phyloP scores from a whole-genome alignment of 2,888 invertebrate species.

The Eulithis prunata region DNA sequence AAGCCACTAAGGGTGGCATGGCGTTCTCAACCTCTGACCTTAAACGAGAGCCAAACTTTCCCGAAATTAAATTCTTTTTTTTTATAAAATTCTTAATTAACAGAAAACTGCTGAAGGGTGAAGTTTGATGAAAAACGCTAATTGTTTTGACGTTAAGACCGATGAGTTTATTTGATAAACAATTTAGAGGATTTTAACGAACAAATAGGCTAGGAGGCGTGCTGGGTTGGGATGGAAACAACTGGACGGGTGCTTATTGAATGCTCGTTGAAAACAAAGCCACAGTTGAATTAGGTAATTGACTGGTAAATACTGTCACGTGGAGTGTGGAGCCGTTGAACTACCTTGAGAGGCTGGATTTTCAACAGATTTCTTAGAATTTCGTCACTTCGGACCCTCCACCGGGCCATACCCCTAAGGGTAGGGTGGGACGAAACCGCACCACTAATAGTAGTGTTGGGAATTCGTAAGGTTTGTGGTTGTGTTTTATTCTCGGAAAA shows the following conservation, averaged over 20 bases:
- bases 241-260: conserved; percentile 43
- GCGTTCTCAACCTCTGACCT: conserved; percentile 45
- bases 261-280: conserved; percentile 63
- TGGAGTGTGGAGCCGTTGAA: conserved; percentile 17
- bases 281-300: conserved; percentile 57
- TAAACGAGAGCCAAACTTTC: conserved; percentile 34
- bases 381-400: background rate
- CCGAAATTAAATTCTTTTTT: conserved; percentile 40
- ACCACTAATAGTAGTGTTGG: too few species aligned
- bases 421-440: too few species aligned
- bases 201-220: conserved; percentile 42
- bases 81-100: conserved; percentile 45
- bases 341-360: conserved; percentile 7
- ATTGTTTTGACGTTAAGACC: conserved; percentile 59
- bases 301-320: conserved; percentile 46
- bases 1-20: conserved; percentile 46
- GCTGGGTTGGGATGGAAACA: conserved; percentile 38
- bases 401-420: too few species aligned
- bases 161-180: conserved; percentile 60
- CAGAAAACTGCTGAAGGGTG: conserved; percentile 50
- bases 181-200: conserved; percentile 53
- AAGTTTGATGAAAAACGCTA: conserved; percentile 57
- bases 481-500: background rate
- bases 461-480: too few species aligned
- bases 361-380: background rate